Percentiles rank a stretch among this genome's conserved stretches.
Conservation (phyloP, 2,888 invertebrate genomes). For the Agrilus mali region DNA sequence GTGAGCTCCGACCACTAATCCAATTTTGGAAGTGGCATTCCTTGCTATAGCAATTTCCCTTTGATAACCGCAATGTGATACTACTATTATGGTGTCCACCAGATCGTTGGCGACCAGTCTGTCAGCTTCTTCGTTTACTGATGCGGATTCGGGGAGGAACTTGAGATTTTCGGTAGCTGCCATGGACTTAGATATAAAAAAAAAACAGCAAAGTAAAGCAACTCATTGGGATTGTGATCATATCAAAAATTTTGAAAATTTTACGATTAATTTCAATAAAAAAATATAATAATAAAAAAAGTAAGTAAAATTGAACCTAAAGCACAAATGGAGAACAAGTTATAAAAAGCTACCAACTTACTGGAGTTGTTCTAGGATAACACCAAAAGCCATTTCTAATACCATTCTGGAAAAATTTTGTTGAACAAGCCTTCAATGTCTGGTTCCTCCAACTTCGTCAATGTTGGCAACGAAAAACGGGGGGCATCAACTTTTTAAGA, state of each 20-base stretch:
- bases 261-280: too few species aligned
- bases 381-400: conserved; percentile 59
- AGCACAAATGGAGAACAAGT: background rate
- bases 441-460: conserved; percentile 54
- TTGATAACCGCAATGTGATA: conserved; percentile 72
- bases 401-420: too few species aligned
- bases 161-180: conserved; percentile 51
- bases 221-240: too few species aligned
- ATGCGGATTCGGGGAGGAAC: conserved; percentile 56
- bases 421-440: conserved; percentile 45
- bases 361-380: conserved; percentile 55
- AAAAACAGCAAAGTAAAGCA: too few species aligned
- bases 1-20: conserved; percentile 75
- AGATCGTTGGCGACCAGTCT: conserved; percentile 45
- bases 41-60: conserved; percentile 54
- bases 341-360: conserved; percentile 25
- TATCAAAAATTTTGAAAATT: too few species aligned
- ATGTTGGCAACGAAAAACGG: conserved; percentile 67
- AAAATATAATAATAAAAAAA: too few species aligned
- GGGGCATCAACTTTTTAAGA: conserved; percentile 46
- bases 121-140: conserved; percentile 54
- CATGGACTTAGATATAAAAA: conserved; percentile 25
- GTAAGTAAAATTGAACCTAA: too few species aligned
- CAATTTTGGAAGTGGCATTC: conserved; percentile 51
- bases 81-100: conserved; percentile 65